Conservation (phyloP, 2,113 vertebrate species). For the Marmota flaviventris region DNA sequence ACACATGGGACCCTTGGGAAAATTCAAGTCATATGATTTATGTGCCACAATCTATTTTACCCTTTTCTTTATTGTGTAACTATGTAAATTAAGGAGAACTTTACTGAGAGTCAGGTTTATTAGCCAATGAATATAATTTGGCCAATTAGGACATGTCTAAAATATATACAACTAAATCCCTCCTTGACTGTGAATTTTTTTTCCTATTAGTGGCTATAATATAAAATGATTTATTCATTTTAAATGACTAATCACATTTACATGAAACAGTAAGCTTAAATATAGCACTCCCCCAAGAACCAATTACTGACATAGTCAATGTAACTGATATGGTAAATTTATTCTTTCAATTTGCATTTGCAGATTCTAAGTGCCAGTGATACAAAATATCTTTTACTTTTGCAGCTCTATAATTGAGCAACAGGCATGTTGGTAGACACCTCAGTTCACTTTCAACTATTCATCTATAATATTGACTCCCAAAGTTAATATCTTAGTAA, state of each 20-base stretch:
- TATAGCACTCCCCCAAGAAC: constrained; percentile 26
- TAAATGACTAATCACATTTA: constrained; percentile 56
- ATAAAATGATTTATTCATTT: constrained; percentile 56
- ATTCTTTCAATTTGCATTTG: neutral
- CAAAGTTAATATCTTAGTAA: neutral
- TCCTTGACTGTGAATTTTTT: neutral
- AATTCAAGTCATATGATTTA: neutral
- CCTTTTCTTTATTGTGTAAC: neutral
- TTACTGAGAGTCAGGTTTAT: constrained; percentile 33
- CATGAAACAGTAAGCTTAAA: constrained; percentile 46
- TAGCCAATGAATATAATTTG: constrained; percentile 40
- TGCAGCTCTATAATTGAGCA: neutral
- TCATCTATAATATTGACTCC: neutral
- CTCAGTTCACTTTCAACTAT: neutral
- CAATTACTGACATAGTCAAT: neutral
- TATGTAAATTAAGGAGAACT: constrained; percentile 23
- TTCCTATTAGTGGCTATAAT: constrained; percentile 20
- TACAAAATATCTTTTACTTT: neutral
- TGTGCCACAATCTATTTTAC: neutral
- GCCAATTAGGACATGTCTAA: constrained; percentile 12
- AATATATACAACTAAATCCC: neutral
- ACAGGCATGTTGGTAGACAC: neutral
- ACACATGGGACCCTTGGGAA: neutral
- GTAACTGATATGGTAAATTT: neutral
- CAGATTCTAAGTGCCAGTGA: neutral